phyloP scores from a whole-genome alignment of 2,113 vertebrate species.

The Sardina pilchardus region DNA sequence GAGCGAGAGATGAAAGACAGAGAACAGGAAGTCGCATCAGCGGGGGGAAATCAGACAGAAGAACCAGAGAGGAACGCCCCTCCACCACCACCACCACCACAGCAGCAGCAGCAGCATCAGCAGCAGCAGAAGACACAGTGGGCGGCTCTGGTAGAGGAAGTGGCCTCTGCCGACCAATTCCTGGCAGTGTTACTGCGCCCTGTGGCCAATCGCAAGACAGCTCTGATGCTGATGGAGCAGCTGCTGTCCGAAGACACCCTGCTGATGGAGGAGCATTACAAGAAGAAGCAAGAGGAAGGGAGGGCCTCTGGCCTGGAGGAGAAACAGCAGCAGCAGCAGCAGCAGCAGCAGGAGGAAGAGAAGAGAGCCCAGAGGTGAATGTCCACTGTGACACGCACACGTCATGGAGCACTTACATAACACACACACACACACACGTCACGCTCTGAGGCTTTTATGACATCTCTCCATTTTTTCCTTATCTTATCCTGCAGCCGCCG shows the following conservation, averaged over 20 bases:
- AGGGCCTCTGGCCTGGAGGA: slow-evolving; percentile 20
- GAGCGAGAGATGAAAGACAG: not conserved
- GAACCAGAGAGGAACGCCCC: slow-evolving; percentile 16
- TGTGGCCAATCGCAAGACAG: slow-evolving; percentile 76
- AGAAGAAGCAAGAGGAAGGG: slow-evolving; percentile 69
- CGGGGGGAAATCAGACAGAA: not conserved
- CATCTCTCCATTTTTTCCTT: not conserved
- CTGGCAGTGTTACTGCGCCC: slow-evolving; percentile 77
- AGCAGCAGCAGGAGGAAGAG: not conserved
- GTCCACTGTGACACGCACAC: not conserved
- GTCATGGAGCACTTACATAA: not conserved
- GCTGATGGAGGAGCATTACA: slow-evolving; percentile 76
- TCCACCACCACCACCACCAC: not conserved
- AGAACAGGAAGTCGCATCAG: not conserved
- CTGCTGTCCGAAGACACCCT: slow-evolving; percentile 81
- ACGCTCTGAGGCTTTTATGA: not conserved
- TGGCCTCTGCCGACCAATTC: slow-evolving; percentile 78
- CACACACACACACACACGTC: too few relatives aligned
- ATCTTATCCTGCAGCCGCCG: not conserved
- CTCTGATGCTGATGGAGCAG: slow-evolving; percentile 86
- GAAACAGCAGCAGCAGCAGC: not conserved
- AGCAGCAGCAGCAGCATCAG: not conserved
- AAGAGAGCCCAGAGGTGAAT: not conserved
- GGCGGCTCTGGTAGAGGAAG: slow-evolving; percentile 77
- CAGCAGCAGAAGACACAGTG: slow-evolving; percentile 41